Conservation (phyloP, 2,797 vertebrate genomes). For the Antennarius maculatus region DNA sequence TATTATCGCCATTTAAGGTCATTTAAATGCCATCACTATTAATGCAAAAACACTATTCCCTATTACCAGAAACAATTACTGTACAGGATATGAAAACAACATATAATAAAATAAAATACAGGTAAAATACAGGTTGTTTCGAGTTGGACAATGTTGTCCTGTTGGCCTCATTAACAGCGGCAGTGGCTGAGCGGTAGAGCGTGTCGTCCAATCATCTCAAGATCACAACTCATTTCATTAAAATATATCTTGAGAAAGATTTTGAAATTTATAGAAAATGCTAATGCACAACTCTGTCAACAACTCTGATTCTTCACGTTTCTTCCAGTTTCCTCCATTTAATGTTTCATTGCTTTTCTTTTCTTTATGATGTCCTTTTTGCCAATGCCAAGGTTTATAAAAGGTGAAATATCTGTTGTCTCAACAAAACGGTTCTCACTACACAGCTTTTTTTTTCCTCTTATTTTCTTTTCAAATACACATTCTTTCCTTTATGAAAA, state of each 20-base stretch:
- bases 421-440: constrained; percentile 39
- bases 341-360: neutral
- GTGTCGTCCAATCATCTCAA: no score
- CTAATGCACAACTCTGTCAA: constrained; percentile 27
- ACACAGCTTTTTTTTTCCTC: constrained; percentile 37
- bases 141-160: no score
- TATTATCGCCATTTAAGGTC: no score
- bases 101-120: no score
- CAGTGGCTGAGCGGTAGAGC: no score
- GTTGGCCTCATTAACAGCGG: no score
- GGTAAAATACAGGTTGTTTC: no score
- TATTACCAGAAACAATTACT: no score
- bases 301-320: neutral
- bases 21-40: no score
- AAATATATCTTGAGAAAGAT: constrained; percentile 23
- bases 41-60: no score
- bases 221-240: constrained; percentile 21
- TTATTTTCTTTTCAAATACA: constrained; percentile 57
- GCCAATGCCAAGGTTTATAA: constrained; percentile 57
- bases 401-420: constrained; percentile 52
- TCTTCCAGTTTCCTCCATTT: neutral
- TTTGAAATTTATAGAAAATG: constrained; percentile 22
- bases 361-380: constrained; percentile 15
- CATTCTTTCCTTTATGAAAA: constrained; percentile 29
- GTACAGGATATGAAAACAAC: no score